Base-by-base conservation (phyloP, 1,140 invertebrate genomes). In the Spodoptera frugiperda region DNA sequence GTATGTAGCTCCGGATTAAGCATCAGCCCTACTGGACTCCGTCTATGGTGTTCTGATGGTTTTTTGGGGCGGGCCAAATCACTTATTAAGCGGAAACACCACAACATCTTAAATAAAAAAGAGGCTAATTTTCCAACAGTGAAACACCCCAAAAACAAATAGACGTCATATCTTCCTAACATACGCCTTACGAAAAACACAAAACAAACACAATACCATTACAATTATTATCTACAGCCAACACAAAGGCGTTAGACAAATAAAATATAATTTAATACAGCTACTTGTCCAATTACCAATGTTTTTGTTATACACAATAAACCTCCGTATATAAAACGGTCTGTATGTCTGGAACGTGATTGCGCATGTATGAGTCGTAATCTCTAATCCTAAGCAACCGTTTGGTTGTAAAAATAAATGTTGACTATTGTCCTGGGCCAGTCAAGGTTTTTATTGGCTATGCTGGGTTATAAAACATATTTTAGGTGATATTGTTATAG, bases 291-390 rank as follows among this genome's bases (percentile, higher is more conserved):
- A 44, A 61, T 15, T 19, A 9, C 3, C 54, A 57, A 25, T 19
- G 21, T 54, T n/a, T 61, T 44, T 61, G 17, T 9, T 33, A 15
- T 9, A 57, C 15, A 17, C 57, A 61, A 61, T 61, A 61, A 61
- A 61, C 9, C 33, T 10, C 49, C 2, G 0, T 15, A 65, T 65
- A 65, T 49, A 65, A 48, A 65, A 65, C 57, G 17, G 57, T 65
- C 25, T 65, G 10, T 65, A 49, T 65, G 61, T 49, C 44, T 48
- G 39, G 44, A 48, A 65, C 61, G 61, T 65, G 61, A 48, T 65
- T 48, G 21, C 61, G 61, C 61, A 65, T 65, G 19, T 48, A 46
- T 65, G 44, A 48, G 11, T 25, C 12, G 14, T 49, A 65, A 65
- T 65, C 61, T 65, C 6, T 65, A 61, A 61, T 61, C 30, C 15